Conservation (phyloP, 2,113 vertebrate genomes). For the Spea multiplicata region DNA sequence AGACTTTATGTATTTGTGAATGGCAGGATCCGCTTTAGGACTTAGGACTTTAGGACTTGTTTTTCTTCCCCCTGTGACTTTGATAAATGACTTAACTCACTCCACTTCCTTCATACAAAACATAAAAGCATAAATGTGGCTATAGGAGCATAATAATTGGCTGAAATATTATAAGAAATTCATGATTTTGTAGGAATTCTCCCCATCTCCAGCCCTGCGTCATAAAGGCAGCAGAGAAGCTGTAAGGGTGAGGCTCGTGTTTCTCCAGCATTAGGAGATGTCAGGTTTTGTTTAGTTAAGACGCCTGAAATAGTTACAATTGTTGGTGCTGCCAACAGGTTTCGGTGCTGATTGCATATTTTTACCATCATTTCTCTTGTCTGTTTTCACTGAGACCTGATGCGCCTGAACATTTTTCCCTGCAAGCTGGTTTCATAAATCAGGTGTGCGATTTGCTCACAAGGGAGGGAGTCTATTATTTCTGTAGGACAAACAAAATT, state of each 20-base stretch:
- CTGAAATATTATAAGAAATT: too few species aligned
- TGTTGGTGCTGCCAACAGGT: constrained; percentile 4
- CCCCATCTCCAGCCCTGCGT: not conserved
- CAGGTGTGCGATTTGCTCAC: constrained; percentile 9
- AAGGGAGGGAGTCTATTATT: constrained; percentile 29
- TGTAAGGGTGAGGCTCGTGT: not conserved
- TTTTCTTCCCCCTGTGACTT: too few species aligned
- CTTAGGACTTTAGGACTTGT: too few species aligned
- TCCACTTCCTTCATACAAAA: too few species aligned
- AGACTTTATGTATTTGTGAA: too few species aligned
- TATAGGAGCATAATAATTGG: too few species aligned
- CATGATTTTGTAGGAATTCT: too few species aligned
- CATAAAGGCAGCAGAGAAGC: not conserved
- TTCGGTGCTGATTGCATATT: constrained; percentile 17
- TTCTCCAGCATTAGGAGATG: not conserved
- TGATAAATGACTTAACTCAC: too few species aligned
- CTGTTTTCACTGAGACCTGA: constrained; percentile 16
- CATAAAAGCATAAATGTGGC: too few species aligned
- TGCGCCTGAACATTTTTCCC: not conserved
- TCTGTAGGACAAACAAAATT: constrained; percentile 24
- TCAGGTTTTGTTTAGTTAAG: constrained; percentile 10
- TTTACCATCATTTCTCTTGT: constrained; percentile 14
- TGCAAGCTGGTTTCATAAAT: constrained; percentile 7
- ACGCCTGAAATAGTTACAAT: constrained; percentile 28
- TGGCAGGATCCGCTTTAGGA: too few species aligned